Base-by-base conservation (phyloP, 2,888 invertebrate genomes). In the Nemotelus pantherinus region DNA sequence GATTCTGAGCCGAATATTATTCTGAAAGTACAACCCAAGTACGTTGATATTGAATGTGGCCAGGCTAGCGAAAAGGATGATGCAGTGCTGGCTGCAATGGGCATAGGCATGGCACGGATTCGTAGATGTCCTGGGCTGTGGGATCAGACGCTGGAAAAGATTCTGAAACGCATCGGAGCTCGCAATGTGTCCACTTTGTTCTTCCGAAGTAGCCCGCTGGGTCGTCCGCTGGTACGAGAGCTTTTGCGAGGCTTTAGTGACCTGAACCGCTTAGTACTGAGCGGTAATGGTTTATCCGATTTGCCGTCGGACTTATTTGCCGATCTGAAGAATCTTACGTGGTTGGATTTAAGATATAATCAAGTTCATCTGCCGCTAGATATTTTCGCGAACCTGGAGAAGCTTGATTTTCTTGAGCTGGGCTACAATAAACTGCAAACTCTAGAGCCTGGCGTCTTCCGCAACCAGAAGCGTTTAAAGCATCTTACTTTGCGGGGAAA, bases 401-500 rank as follows among this genome's bases (percentile, higher is more conserved):
- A 87, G 81, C 86, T 93, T 55, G 88, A 89, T 81, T 88, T 89
- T 76, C 88, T 94, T 74, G 93, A 93, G 85, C 86, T 93, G 82
- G 91, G 91, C 68, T 89, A 90, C 82, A 94, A 94, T 84, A 89
- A 91, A 77, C 87, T 95, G 82, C 88, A 88, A 65, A 86, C 88
- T 82, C 87, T 94, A 82, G 89, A 91, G 53, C 87, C 89, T 2
- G 90, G 89, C 77, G 86, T 91, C 76, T 93, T 94, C 84, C 88
- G 89, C 53, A 90, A 91, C 84, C 88, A 92, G 81, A 88, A 87
- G 75, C 89, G 90, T 81, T 85, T 94, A 78, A 86, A 87, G 76
- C 88, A 90, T 68, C 86, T 95, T 74, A 92, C 93, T 82, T 84
- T 94, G 50, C 92, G 92, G 91, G 89, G 90, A 82, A 95, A 94